Conservation (phyloP, 2,888 invertebrate genomes). For the Dicranocentrus wangi region DNA sequence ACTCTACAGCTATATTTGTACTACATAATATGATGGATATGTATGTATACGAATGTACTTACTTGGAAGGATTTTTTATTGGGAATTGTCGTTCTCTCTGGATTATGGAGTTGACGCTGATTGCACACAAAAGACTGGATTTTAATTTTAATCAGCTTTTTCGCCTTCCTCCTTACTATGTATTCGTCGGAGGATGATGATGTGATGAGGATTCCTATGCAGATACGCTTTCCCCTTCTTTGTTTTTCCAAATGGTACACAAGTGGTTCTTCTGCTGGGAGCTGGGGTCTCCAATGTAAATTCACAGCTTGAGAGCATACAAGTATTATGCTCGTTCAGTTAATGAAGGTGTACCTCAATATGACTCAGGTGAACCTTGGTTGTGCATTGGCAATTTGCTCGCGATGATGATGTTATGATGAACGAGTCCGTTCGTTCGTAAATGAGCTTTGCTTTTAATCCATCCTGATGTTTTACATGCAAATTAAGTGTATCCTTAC, state of each 20-base stretch:
- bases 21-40: no score
- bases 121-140: not conserved
- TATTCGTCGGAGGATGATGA: no score
- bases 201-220: no score
- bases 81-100: not conserved
- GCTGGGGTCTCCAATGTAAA: not conserved
- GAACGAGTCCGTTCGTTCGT: not conserved
- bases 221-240: constrained; percentile 19
- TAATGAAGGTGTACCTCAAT: constrained; percentile 34
- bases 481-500: constrained; percentile 1
- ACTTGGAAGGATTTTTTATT: no score
- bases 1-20: no score
- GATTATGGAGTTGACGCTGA: not conserved
- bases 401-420: constrained; percentile 29
- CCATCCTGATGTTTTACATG: not conserved
- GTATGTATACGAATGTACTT: no score
- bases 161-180: no score
- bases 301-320: not conserved
- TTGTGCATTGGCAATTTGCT: not conserved
- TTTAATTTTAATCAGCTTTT: not conserved
- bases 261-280: not conserved
- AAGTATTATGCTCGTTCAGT: constrained; percentile 5
- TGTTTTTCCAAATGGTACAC: not conserved
- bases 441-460: not conserved
- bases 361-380: constrained; percentile 55